Evolutionary conservation across 2,888 invertebrate genomes (phyloP).

Genomic region (Ashinkailepas kermadecensis): DNA sequence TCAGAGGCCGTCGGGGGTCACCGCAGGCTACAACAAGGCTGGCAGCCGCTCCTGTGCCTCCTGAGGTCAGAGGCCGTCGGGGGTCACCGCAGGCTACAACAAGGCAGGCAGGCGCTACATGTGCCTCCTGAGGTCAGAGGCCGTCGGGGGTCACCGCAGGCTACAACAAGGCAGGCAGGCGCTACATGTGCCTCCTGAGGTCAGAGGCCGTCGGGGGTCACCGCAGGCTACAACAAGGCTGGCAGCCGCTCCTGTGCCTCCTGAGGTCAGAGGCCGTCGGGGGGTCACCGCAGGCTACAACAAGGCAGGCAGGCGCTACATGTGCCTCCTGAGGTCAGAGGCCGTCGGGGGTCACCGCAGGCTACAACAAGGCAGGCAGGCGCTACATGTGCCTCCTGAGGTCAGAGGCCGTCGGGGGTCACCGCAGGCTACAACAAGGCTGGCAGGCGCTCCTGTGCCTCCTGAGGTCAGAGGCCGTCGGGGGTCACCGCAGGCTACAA

Average conservation of each 20-base stretch:
- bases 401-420: slow-evolving; percentile 35
- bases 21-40: too few relatives aligned
- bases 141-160: too few relatives aligned
- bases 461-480: slow-evolving; percentile 47
- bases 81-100: too few relatives aligned
- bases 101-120: slow-evolving; percentile 33
- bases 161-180: too few relatives aligned
- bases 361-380: too few relatives aligned
- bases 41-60: slow-evolving; percentile 49
- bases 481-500: too few relatives aligned
- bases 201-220: neutral
- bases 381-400: slow-evolving; percentile 51
- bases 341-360: too few relatives aligned
- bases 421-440: too few relatives aligned
- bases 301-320: too few relatives aligned
- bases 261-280: slow-evolving; percentile 46
- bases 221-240: too few relatives aligned
- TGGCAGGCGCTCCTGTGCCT: slow-evolving; percentile 48
- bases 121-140: slow-evolving; percentile 51
- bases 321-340: slow-evolving; percentile 52
- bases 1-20: neutral
- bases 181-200: slow-evolving; percentile 52
- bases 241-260: slow-evolving; percentile 49
- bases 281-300: too few relatives aligned
- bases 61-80: slow-evolving; percentile 46